Percentiles rank a stretch among this genome's conserved stretches.
These are phyloP conservation scores for Amphipoea lucens DNA, from an alignment of 2,888 invertebrate species.

Conservation along the genomic window DNA sequence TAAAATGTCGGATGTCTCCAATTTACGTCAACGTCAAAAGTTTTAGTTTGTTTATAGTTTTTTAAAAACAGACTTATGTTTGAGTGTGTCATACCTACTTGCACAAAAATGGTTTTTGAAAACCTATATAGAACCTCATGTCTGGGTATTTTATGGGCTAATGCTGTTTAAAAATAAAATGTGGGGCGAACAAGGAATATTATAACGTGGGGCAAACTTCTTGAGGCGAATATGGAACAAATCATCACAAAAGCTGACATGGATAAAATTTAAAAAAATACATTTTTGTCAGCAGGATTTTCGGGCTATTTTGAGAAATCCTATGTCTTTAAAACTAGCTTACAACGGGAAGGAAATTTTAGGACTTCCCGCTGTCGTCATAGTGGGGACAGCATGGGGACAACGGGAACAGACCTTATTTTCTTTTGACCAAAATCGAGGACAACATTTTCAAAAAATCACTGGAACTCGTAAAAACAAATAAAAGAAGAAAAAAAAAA, in stretches of 20 bases:
- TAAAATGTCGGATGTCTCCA: not conserved
- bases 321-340: too few relatives aligned
- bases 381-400: too few relatives aligned
- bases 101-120: not conserved
- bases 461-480: slow-evolving; percentile 28
- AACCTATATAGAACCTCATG: not conserved
- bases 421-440: not conserved
- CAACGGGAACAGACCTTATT: too few relatives aligned
- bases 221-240: not conserved
- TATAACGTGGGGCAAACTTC: not conserved
- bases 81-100: not conserved
- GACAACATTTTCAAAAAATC: not conserved
- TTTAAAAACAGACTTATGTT: not conserved
- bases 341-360: too few relatives aligned
- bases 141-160: too few relatives aligned
- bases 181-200: not conserved
- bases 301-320: not conserved
- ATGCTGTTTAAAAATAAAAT: not conserved
- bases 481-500: slow-evolving; percentile 25
- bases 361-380: too few relatives aligned
- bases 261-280: not conserved
- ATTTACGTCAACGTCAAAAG: not conserved
- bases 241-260: not conserved
- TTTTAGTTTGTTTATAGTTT: too few relatives aligned
- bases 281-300: too few relatives aligned